Conservation (phyloP, 2,888 invertebrate species). For the Endotricha flammealis region DNA sequence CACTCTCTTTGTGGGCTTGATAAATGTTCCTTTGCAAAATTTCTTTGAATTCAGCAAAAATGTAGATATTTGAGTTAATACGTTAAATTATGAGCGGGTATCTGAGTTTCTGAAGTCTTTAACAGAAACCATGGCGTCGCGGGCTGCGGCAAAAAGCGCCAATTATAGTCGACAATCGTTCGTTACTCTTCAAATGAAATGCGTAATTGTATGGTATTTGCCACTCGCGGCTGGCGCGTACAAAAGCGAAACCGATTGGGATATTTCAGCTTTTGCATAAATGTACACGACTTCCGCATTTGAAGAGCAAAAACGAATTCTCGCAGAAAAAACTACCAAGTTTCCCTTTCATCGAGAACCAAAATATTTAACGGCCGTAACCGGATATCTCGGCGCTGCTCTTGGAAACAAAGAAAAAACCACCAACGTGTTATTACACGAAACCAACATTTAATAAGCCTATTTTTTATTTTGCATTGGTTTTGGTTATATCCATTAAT, state of each 20-base stretch:
- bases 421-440: constrained; percentile 76
- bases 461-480: constrained; percentile 71
- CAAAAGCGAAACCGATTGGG: constrained; percentile 69
- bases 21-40: constrained; percentile 72
- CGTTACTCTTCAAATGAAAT: constrained; percentile 43
- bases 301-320: constrained; percentile 66
- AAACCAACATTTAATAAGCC: constrained; percentile 78
- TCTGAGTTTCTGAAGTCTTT: constrained; percentile 24
- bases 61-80: constrained; percentile 62
- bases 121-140: constrained; percentile 38
- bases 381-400: constrained; percentile 70
- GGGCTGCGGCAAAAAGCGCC: constrained; percentile 43
- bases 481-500: constrained; percentile 78
- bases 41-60: constrained; percentile 68
- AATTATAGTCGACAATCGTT: constrained; percentile 47
- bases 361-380: constrained; percentile 77
- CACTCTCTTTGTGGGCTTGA: constrained; percentile 77
- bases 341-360: constrained; percentile 75
- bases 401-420: constrained; percentile 75
- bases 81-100: constrained; percentile 54
- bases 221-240: constrained; percentile 37
- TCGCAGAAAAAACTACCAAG: constrained; percentile 63
- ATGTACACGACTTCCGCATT: constrained; percentile 70
- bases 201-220: constrained; percentile 68
- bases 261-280: constrained; percentile 71